These are phyloP conservation scores for Sebastes hubbsi DNA, from an alignment of 2,797 vertebrate species.

Conservation along the genomic window DNA sequence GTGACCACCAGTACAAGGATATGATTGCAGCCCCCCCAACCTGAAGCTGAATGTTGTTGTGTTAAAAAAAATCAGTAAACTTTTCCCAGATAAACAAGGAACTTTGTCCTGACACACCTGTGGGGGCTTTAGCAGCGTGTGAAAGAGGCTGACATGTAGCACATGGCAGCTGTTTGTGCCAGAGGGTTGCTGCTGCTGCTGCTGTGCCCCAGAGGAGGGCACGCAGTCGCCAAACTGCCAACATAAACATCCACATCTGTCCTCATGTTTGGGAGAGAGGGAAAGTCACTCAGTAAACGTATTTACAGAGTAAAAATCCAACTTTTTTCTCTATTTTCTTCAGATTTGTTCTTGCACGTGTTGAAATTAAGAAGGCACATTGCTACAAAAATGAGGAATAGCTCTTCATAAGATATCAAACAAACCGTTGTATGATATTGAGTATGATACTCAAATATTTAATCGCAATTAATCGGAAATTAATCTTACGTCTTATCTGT, in stretches of 20 bases:
- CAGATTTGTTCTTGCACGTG: background rate
- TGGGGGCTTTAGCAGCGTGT: background rate
- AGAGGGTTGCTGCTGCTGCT: slow-evolving; percentile 3
- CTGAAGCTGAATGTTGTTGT: background rate
- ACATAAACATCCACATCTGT: slow-evolving; percentile 52
- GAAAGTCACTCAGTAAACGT: background rate
- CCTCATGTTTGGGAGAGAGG: background rate
- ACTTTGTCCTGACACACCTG: slow-evolving; percentile 1
- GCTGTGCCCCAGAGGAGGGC: slow-evolving; percentile 24
- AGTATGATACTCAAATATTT: no score
- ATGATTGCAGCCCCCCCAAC: background rate
- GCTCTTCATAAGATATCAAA: background rate
- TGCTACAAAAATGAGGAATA: background rate
- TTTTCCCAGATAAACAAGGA: background rate
- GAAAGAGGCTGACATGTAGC: background rate
- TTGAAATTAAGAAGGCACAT: background rate
- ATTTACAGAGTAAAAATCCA: background rate
- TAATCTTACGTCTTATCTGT: no score
- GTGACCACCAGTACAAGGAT: background rate
- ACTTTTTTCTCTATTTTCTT: background rate
- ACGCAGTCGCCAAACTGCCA: background rate
- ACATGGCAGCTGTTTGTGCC: slow-evolving; percentile 47
- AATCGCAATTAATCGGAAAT: no score
- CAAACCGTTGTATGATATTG: no score
- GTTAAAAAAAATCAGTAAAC: background rate